Conservation (phyloP, 2,113 vertebrate genomes). For the Heterocephalus glaber region DNA sequence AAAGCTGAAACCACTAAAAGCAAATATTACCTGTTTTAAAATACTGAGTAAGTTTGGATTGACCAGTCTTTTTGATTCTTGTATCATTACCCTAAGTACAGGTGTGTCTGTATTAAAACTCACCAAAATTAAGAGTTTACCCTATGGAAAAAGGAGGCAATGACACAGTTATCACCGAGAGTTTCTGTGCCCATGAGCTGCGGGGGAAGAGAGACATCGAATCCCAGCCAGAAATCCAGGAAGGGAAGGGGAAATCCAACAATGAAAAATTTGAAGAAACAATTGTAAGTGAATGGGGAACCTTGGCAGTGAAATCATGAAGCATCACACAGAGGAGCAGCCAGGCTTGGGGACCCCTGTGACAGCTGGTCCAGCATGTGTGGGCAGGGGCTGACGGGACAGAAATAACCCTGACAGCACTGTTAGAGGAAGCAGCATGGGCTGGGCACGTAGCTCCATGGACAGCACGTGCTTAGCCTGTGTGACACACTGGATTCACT, state of each 20-base stretch:
- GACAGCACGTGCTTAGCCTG: no score
- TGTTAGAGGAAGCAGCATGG: no score
- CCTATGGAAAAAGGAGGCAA: neutral
- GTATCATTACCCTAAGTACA: neutral
- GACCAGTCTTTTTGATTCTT: neutral
- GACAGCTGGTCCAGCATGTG: no score
- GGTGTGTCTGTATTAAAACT: neutral
- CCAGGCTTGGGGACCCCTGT: no score
- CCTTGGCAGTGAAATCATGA: no score
- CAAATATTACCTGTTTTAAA: neutral
- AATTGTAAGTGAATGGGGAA: neutral
- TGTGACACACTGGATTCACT: no score
- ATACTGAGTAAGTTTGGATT: neutral
- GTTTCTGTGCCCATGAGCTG: neutral
- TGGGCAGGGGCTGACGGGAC: no score
- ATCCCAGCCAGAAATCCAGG: no score
- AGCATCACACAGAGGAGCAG: no score
- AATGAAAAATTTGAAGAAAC: neutral
- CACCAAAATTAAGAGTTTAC: neutral
- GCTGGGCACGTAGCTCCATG: no score
- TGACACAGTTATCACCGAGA: neutral
- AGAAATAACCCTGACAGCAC: no score
- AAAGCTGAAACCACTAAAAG: neutral
- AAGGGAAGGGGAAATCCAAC: no score
- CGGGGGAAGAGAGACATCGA: neutral